Conservation (phyloP, 2,888 invertebrate genomes). For the Digitonthophagus gazella region DNA sequence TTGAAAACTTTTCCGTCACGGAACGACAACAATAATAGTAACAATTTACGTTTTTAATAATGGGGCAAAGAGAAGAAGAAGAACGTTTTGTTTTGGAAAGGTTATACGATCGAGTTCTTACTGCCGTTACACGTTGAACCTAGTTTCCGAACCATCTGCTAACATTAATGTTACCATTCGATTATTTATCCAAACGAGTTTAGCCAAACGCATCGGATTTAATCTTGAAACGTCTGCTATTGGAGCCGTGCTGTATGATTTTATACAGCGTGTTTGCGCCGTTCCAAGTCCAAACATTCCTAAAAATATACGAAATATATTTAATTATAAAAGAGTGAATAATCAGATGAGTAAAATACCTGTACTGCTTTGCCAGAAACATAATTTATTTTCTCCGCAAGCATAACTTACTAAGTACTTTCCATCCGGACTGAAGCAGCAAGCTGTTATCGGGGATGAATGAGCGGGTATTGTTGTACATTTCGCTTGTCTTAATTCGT, state of each 20-base stretch:
- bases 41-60: neutral
- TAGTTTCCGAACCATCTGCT: slow-evolving; percentile 92
- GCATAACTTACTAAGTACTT: slow-evolving; percentile 96
- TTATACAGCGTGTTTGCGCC: slow-evolving; percentile 93
- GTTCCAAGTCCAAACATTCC: slow-evolving; percentile 97
- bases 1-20: neutral
- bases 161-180: slow-evolving; percentile 91
- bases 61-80: neutral
- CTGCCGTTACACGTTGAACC: slow-evolving; percentile 68
- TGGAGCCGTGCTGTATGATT: slow-evolving; percentile 91
- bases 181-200: slow-evolving; percentile 94
- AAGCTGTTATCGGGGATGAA: slow-evolving; percentile 83
- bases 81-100: neutral
- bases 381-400: slow-evolving; percentile 88
- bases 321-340: neutral
- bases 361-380: slow-evolving; percentile 96
- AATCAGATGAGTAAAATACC: slow-evolving; percentile 54
- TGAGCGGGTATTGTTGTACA: slow-evolving; percentile 94
- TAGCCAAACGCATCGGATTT: slow-evolving; percentile 86
- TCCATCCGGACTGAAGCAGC: slow-evolving; percentile 96
- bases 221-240: slow-evolving; percentile 83
- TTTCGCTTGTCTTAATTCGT: slow-evolving; percentile 92
- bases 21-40: neutral
- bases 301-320: slow-evolving; percentile 35
- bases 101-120: neutral